Evolutionary conservation across 1,140 invertebrate species (phyloP).

Genomic region (Cydia fagiglandana): DNA sequence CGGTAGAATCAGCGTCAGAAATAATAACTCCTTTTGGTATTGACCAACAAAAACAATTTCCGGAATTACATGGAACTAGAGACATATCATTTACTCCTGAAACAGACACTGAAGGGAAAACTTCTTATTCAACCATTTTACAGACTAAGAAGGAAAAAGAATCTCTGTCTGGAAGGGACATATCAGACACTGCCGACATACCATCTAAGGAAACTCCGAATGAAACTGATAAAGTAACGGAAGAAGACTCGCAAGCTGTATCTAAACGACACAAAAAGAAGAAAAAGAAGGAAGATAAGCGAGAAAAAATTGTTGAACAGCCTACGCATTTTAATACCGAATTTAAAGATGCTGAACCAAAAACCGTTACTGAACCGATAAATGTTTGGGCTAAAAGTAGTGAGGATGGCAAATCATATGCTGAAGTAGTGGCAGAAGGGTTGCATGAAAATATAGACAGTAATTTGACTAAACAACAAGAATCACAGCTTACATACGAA

Average conservation of each 20-base stretch:
- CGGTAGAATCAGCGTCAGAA: conserved; percentile 38
- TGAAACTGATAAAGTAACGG: conserved; percentile 50
- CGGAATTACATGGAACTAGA: conserved; percentile 21
- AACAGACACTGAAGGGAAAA: conserved; percentile 23
- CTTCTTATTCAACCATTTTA: conserved; percentile 50
- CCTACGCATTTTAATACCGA: neutral
- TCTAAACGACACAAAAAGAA: conserved; percentile 62
- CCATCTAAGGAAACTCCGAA: conserved; percentile 34
- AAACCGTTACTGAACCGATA: conserved; percentile 37
- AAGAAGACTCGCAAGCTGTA: conserved; percentile 58
- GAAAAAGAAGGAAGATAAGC: conserved; percentile 60
- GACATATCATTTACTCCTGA: neutral
- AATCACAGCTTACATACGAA: conserved; percentile 4
- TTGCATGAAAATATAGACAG: conserved; percentile 39
- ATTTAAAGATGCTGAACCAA: neutral
- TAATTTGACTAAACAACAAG: conserved; percentile 25
- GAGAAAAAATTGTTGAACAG: conserved; percentile 37
- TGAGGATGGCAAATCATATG: conserved; percentile 81
- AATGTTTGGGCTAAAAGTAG: conserved; percentile 74
- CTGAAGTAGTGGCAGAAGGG: conserved; percentile 79
- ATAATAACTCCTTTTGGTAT: neutral
- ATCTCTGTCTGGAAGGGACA: conserved; percentile 45
- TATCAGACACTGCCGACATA: conserved; percentile 39
- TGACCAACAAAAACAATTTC: conserved; percentile 10
- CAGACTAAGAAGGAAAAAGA: conserved; percentile 46